These are phyloP conservation scores for Clarias platycephalus DNA, from an alignment of 2,797 vertebrate species.

Conservation along the genomic window DNA sequence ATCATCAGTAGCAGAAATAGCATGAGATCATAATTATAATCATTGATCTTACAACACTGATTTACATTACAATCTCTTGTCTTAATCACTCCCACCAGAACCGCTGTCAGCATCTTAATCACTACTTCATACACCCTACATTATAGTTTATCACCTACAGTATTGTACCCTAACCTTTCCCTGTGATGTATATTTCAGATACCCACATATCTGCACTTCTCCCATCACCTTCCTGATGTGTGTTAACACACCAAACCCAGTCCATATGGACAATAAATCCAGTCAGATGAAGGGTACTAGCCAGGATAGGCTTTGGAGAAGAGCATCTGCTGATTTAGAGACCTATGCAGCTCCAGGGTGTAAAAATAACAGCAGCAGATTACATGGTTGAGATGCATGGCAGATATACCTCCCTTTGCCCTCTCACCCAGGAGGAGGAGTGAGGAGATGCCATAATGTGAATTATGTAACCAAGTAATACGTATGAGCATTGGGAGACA, in stretches of 20 bases:
- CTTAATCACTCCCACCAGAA: conserved; percentile 14
- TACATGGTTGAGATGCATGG: conserved; percentile 63
- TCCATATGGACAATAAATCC: conserved; percentile 42
- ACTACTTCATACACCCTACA: not conserved
- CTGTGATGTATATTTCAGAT: conserved; percentile 11
- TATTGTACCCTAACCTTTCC: not conserved
- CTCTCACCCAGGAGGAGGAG: conserved; percentile 37
- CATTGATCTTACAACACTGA: conserved; percentile 21
- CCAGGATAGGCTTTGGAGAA: conserved; percentile 4
- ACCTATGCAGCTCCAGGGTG: conserved; percentile 67
- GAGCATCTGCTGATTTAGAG: conserved; percentile 65
- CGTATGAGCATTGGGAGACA: conserved; percentile 41
- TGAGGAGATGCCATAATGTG: conserved; percentile 39
- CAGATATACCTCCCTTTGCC: conserved; percentile 28
- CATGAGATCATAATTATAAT: conserved; percentile 22
- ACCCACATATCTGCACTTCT: conserved; percentile 18
- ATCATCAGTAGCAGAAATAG: not conserved
- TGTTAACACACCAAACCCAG: conserved; percentile 31
- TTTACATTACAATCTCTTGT: conserved; percentile 20
- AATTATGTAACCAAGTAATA: conserved; percentile 50
- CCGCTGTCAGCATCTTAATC: conserved; percentile 14
- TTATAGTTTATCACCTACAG: not conserved
- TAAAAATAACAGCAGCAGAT: conserved; percentile 71
- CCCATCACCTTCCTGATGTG: conserved; percentile 6
- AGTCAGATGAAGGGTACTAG: conserved; percentile 19